phyloP scores from a whole-genome alignment of 2,888 invertebrate species.

The Netelia fuscicornis region DNA sequence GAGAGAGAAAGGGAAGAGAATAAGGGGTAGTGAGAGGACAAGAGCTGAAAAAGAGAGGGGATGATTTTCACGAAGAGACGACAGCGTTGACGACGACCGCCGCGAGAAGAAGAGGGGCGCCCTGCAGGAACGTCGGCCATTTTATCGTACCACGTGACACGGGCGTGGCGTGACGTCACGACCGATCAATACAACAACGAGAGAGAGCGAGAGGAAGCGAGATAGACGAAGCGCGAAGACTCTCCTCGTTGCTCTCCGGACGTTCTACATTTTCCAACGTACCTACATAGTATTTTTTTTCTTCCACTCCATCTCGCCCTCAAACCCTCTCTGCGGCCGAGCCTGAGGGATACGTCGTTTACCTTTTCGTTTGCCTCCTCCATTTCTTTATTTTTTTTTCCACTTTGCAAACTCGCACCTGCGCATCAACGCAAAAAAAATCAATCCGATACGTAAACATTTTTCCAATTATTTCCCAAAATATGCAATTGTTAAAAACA shows the following conservation, averaged over 20 bases:
- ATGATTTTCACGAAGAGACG: constrained; percentile 48
- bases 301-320: constrained; percentile 15
- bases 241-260: constrained; percentile 62
- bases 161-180: constrained; percentile 84
- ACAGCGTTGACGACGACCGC: constrained; percentile 31
- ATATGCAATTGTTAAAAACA: no score
- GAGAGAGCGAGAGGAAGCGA: constrained; percentile 62
- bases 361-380: background rate
- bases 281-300: constrained; percentile 31
- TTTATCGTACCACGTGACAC: constrained; percentile 82
- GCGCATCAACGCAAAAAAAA: no score
- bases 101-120: constrained; percentile 65
- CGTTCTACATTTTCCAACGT: constrained; percentile 74
- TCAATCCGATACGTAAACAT: no score
- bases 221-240: constrained; percentile 52
- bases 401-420: background rate
- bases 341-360: constrained; percentile 6
- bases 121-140: constrained; percentile 77
- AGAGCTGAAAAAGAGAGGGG: constrained; percentile 25
- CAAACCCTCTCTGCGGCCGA: constrained; percentile 32
- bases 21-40: no score
- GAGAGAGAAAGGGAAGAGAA: background rate
- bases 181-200: constrained; percentile 82
- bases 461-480: no score
- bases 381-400: background rate